Conservation (phyloP, 2,888 invertebrate species). For the Cantharis lateralis region DNA sequence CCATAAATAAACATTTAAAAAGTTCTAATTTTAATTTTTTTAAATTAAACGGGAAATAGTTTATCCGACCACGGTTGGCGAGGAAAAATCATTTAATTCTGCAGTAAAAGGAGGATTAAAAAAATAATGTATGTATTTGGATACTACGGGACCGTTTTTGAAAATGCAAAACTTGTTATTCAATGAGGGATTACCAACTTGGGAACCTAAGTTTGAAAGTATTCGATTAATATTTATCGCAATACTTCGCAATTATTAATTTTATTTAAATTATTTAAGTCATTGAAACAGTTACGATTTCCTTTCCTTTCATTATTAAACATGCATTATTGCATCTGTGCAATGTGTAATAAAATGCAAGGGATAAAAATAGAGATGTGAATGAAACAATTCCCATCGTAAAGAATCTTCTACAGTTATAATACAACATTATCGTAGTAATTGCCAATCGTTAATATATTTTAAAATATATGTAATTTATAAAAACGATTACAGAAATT, state of each 20-base stretch:
- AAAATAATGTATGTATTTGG: too few species aligned
- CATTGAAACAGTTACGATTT: neutral
- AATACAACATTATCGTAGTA: neutral
- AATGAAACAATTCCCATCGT: neutral
- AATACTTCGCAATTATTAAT: neutral
- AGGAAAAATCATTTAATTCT: neutral
- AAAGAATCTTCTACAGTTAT: neutral
- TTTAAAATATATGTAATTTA: neutral
- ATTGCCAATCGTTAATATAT: neutral
- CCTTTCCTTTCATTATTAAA: neutral
- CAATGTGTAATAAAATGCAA: neutral
- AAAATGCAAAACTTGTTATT: too few species aligned
- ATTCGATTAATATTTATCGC: neutral
- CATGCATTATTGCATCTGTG: neutral
- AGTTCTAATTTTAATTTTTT: neutral
- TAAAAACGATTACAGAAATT: neutral
- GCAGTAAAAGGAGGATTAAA: too few species aligned
- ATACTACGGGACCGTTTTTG: too few species aligned
- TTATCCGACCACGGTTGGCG: neutral
- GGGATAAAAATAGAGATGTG: neutral
- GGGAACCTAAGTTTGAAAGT: neutral
- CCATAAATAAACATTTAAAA: neutral
- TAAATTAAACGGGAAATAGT: neutral
- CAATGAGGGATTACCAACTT: neutral
- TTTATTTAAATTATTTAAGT: neutral